These are phyloP conservation scores for Drosophila carrolli DNA, from an alignment of 1,140 invertebrate species.

Conservation along the genomic window DNA sequence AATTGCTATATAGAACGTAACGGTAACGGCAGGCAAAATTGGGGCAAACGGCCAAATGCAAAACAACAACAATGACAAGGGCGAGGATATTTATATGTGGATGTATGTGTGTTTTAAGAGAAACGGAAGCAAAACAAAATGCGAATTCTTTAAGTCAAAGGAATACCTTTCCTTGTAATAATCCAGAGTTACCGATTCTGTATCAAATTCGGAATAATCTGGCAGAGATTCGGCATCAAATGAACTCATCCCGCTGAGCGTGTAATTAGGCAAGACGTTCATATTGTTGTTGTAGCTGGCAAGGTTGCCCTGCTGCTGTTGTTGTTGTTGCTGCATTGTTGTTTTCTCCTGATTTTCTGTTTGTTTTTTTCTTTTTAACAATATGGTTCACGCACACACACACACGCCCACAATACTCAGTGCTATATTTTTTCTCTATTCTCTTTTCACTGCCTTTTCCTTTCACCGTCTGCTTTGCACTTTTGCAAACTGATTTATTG, in stretches of 20 bases:
- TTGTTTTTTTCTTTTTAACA: slow-evolving; percentile 46
- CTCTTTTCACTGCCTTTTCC: slow-evolving; percentile 68
- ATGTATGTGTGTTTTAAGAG: slow-evolving; percentile 10
- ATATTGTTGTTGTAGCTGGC: slow-evolving; percentile 65
- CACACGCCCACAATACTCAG: slow-evolving; percentile 19
- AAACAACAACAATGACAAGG: slow-evolving; percentile 59
- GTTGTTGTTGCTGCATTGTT: slow-evolving; percentile 42
- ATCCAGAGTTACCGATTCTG: slow-evolving; percentile 85
- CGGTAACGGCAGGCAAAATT: slow-evolving; percentile 52
- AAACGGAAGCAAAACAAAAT: slow-evolving; percentile 75
- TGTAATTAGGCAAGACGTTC: slow-evolving; percentile 71
- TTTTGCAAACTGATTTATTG: slow-evolving; percentile 32
- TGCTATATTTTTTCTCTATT: slow-evolving; percentile 76
- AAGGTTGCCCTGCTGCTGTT: slow-evolving; percentile 64
- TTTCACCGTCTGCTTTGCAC: slow-evolving; percentile 46
- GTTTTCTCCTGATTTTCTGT: slow-evolving; percentile 4
- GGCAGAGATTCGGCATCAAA: slow-evolving; percentile 86
- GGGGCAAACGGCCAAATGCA: slow-evolving; percentile 56
- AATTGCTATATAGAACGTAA: slow-evolving; percentile 46
- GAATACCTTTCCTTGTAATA: slow-evolving; percentile 85
- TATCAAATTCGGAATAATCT: slow-evolving; percentile 87
- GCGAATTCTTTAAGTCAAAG: slow-evolving; percentile 18
- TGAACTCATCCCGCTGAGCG: slow-evolving; percentile 85
- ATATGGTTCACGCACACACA: slow-evolving; percentile 31
- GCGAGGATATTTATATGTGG: neutral